phyloP scores from a whole-genome alignment of 2,113 vertebrate species.

The Lycaon pictus region DNA sequence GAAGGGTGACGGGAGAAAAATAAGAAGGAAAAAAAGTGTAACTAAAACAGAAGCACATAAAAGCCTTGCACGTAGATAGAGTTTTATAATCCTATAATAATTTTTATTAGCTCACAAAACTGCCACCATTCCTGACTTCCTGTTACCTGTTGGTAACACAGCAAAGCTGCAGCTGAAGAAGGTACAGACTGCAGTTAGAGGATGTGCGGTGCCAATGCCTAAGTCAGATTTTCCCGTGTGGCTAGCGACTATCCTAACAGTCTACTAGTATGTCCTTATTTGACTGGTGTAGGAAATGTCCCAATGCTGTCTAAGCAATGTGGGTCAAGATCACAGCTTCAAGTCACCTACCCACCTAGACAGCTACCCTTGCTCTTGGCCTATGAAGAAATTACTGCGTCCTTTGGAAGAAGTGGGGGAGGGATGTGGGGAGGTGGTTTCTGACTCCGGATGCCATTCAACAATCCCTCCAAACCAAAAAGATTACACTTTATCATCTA shows the following conservation, averaged over 20 bases:
- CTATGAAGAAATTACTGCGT: background rate
- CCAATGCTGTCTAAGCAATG: background rate
- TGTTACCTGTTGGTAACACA: background rate
- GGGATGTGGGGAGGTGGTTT: background rate
- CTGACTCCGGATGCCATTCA: background rate
- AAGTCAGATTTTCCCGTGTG: background rate
- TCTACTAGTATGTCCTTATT: background rate
- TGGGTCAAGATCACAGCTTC: background rate
- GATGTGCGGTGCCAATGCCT: rapidly evolving
- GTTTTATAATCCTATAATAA: slow-evolving; percentile 34
- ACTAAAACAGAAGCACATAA: slow-evolving; percentile 13
- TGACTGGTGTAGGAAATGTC: background rate
- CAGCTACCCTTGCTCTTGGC: background rate
- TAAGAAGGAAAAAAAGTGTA: background rate
- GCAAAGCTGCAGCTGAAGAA: background rate
- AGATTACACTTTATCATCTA: background rate
- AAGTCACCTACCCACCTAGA: background rate
- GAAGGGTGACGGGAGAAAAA: background rate
- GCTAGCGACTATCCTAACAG: background rate
- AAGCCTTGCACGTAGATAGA: slow-evolving; percentile 42
- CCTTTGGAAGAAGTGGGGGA: background rate
- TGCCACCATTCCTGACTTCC: background rate
- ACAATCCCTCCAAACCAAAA: background rate
- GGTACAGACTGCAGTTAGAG: background rate
- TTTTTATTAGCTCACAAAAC: slow-evolving; percentile 47